Base-by-base conservation (phyloP, 2,797 vertebrate genomes). In the Monodelphis domestica region DNA sequence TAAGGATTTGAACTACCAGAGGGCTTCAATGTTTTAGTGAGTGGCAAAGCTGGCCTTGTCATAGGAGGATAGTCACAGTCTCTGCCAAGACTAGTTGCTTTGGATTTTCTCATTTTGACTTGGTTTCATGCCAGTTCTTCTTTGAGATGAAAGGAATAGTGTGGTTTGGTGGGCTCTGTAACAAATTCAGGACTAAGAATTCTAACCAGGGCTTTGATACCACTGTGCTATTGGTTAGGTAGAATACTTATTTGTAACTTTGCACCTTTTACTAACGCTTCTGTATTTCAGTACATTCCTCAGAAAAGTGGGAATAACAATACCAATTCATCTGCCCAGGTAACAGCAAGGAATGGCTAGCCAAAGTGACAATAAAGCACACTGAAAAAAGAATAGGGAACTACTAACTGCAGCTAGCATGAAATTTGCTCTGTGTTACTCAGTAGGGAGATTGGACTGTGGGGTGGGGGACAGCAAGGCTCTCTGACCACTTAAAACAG, bases 21-120 rank as follows among this genome's bases (percentile, higher is more conserved):
- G 50, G 88, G 56, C 24, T 28, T 53, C 12, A 29, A 59, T 3
- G 10, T 52, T n/a, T 90, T 89, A n/a, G 90, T 92, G 63, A 95
- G 95, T 29, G 63, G 92, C 87, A 30, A 84, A 45, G 88, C 54
- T 91, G 95, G 95, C 92, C 87, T 92, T 57, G 87, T 89, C 45
- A 94, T 90, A 92, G 93, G 90, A 94, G 93, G 94, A 78, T 89
- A 53, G 91, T 88, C 1, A 9, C 29, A 57, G 90, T 38, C 29
- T 54, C 94, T 92, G 94, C 96, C 96, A 97, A 97, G 84, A n/a
- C 91, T 91, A 26, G 87, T 91, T 91, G 93, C 95, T 93, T 94
- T 93, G 94, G 94, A 87, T 95, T 93, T 91, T 93, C 95, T 93
- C 92, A 30, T 94, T 89, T 90, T 91, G 53, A 94, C 89, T 90